A percentile compares a stretch with the other conserved stretches of the same genome.
Evolutionary conservation across 2,888 invertebrate genomes (phyloP).

Genomic region (Anaspis maculata): DNA sequence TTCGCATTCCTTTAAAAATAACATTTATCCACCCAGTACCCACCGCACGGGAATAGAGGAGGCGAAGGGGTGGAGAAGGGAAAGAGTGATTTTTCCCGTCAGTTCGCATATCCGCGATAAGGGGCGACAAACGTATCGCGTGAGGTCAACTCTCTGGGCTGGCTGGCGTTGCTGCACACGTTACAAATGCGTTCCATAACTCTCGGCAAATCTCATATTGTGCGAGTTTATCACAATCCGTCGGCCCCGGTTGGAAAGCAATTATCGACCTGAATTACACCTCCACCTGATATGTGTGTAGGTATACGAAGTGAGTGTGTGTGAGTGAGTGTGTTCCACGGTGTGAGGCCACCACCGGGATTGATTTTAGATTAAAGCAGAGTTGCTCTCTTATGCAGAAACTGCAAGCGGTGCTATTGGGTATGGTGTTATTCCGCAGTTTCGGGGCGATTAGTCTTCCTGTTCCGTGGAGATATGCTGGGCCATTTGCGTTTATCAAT

Average conservation of each 20-base stretch:
- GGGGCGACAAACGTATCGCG: constrained; percentile 15
- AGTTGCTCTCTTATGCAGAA: constrained; percentile 8
- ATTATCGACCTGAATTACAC: constrained; percentile 25
- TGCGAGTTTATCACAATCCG: constrained; percentile 18
- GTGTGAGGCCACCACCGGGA: no score
- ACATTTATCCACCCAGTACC: constrained; percentile 7
- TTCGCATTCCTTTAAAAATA: constrained; percentile 9
- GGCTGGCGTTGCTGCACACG: no score
- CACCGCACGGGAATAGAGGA: no score
- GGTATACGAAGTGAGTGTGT: no score
- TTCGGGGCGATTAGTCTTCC: no score
- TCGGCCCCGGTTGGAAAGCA: constrained; percentile 20
- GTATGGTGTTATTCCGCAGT: no score
- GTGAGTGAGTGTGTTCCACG: no score
- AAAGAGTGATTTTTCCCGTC: constrained; percentile 13
- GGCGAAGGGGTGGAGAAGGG: no score
- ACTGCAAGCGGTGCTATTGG: constrained; percentile 8
- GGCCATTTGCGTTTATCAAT: no score
- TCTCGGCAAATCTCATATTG: constrained; percentile 18
- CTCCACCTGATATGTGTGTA: no score
- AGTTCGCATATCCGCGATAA: constrained; percentile 12
- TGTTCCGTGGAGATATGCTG: no score
- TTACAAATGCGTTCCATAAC: constrained; percentile 16
- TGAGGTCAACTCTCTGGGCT: constrained; percentile 16
- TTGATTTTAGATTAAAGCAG: constrained; percentile 27